Evolutionary conservation across 2,888 invertebrate species (phyloP).

Genomic region (Endotricha flammealis): DNA sequence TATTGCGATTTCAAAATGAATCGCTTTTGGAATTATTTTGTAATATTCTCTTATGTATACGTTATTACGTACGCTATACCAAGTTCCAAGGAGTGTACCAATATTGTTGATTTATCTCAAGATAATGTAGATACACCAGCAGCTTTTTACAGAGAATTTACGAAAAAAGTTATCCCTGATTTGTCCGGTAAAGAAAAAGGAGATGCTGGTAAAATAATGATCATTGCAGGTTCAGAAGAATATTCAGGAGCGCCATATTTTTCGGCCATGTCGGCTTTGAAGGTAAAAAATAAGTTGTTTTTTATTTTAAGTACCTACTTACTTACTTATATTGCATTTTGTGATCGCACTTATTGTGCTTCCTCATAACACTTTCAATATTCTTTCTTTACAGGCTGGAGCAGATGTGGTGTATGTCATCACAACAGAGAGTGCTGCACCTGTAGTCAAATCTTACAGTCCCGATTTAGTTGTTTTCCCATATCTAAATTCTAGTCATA

Average conservation of each 20-base stretch:
- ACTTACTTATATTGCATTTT: no score
- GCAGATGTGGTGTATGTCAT: constrained; percentile 95
- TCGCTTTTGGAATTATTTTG: no score
- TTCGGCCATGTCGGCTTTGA: constrained; percentile 91
- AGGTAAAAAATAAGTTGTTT: constrained; percentile 54
- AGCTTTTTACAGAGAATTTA: no score
- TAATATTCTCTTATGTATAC: no score
- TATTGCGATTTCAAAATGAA: no score
- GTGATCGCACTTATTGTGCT: no score
- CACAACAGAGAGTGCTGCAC: constrained; percentile 89
- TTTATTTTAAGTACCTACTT: no score
- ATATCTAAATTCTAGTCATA: constrained; percentile 81
- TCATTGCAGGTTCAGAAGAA: constrained; percentile 95
- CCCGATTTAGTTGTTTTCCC: constrained; percentile 98
- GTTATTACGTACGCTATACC: no score
- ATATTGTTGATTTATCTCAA: constrained; percentile 20
- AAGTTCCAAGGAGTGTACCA: constrained; percentile 28
- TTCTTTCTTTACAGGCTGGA: constrained; percentile 81
- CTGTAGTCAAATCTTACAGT: constrained; percentile 95
- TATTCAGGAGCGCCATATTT: constrained; percentile 99
- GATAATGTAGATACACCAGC: constrained; percentile 27
- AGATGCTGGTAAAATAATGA: constrained; percentile 91
- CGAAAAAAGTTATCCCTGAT: constrained; percentile 41
- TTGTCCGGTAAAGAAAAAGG: constrained; percentile 81
- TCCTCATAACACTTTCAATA: no score